These are phyloP conservation scores for Helarctos malayanus DNA, from an alignment of 2,797 vertebrate species.

Conservation along the genomic window DNA sequence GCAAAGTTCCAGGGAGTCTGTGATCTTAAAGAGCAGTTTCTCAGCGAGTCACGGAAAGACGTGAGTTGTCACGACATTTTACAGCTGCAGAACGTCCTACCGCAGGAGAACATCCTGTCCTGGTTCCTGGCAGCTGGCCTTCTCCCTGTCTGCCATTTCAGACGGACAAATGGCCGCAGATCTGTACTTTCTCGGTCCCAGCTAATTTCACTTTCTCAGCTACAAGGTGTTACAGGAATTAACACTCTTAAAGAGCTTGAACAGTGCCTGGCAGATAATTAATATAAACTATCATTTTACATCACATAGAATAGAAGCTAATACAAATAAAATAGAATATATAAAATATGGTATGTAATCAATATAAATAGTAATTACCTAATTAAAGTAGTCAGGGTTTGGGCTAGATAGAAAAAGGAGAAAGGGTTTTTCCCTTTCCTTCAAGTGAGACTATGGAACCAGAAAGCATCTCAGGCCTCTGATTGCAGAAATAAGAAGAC, in stretches of 20 bases:
- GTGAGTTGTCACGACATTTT: accelerated
- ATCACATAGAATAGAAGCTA: neutral
- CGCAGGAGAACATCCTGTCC: neutral
- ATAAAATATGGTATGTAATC: neutral
- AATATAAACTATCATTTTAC: neutral
- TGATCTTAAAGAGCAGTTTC: neutral
- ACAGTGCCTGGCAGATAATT: neutral
- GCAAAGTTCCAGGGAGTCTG: neutral
- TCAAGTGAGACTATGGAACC: neutral
- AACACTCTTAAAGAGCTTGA: neutral
- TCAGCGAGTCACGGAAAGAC: neutral
- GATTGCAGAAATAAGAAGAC: neutral
- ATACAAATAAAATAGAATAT: neutral
- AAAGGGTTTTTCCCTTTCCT: neutral
- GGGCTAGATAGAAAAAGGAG: neutral
- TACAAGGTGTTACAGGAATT: neutral
- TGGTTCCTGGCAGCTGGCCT: neutral
- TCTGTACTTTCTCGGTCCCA: neutral
- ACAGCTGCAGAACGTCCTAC: accelerated
- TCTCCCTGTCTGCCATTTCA: neutral
- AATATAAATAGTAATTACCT: neutral
- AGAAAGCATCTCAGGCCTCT: neutral
- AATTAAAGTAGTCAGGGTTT: neutral
- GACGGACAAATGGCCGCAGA: neutral
- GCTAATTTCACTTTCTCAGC: neutral